These are phyloP conservation scores for Ciconia nigra DNA, from an alignment of 2,797 vertebrate species.

Conservation along the genomic window DNA sequence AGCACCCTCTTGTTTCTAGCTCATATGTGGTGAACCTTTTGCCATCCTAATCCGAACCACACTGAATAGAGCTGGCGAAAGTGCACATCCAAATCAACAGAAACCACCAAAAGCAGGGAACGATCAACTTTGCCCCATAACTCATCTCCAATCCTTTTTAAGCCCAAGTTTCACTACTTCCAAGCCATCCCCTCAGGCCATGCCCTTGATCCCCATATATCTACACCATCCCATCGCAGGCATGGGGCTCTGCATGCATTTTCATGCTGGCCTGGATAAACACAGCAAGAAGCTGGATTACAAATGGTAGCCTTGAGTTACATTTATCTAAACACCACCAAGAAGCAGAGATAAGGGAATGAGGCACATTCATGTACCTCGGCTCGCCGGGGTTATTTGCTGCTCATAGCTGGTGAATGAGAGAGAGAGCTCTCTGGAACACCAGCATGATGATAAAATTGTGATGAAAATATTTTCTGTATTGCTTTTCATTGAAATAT, in stretches of 20 bases:
- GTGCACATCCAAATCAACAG: background rate
- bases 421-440: background rate
- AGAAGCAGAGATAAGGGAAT: background rate
- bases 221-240: background rate
- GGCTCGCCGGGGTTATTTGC: background rate
- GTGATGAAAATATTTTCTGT: conserved; percentile 25
- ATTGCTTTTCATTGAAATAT: conserved; percentile 47
- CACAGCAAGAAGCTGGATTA: background rate
- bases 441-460: background rate
- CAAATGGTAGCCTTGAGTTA: conserved; percentile 14
- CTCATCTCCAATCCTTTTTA: background rate
- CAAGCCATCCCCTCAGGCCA: background rate
- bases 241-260: accelerated
- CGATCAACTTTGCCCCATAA: accelerated
- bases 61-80: background rate
- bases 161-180: background rate
- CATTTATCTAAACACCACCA: background rate
- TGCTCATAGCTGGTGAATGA: background rate
- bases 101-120: background rate
- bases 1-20: background rate
- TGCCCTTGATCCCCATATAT: background rate
- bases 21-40: background rate
- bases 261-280: background rate
- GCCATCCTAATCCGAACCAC: background rate
- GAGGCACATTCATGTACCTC: background rate